phyloP scores from a whole-genome alignment of 2,888 invertebrate species.

The Pseudanteris insignis region DNA sequence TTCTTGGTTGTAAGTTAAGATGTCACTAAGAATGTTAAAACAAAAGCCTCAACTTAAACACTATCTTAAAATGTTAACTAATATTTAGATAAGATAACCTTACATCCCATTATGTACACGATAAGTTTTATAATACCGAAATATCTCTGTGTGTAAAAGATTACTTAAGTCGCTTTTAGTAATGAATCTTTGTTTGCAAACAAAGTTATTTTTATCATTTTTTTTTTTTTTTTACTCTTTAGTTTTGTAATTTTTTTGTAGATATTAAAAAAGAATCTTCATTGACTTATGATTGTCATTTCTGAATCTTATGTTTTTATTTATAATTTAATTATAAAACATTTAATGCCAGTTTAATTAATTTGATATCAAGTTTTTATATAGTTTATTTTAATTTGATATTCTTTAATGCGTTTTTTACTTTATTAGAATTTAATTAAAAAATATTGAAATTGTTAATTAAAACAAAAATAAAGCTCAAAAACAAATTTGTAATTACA shows the following conservation, averaged over 20 bases:
- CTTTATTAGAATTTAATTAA: no score
- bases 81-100: conserved; percentile 24
- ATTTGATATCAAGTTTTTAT: not conserved
- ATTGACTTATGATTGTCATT: no score
- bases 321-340: no score
- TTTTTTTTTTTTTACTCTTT: not conserved
- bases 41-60: not conserved
- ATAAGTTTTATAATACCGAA: conserved; percentile 3
- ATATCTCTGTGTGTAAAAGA: conserved; percentile 10
- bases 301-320: no score
- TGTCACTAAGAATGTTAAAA: conserved; percentile 1
- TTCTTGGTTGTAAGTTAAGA: conserved; percentile 89
- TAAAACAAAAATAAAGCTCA: not conserved
- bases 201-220: conserved; percentile 1
- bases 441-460: no score
- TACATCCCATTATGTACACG: not conserved
- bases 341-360: no score
- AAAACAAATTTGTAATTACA: conserved; percentile 60
- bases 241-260: no score
- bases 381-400: not conserved
- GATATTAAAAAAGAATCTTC: no score
- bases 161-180: conserved; percentile 2
- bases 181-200: conserved; percentile 10
- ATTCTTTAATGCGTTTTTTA: no score
- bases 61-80: conserved; percentile 11